Evolutionary conservation across 2,797 vertebrate genomes (phyloP), one percentile per base, ranked within the genome.

Genomic region (Mormyrops attenuatus): DNA sequence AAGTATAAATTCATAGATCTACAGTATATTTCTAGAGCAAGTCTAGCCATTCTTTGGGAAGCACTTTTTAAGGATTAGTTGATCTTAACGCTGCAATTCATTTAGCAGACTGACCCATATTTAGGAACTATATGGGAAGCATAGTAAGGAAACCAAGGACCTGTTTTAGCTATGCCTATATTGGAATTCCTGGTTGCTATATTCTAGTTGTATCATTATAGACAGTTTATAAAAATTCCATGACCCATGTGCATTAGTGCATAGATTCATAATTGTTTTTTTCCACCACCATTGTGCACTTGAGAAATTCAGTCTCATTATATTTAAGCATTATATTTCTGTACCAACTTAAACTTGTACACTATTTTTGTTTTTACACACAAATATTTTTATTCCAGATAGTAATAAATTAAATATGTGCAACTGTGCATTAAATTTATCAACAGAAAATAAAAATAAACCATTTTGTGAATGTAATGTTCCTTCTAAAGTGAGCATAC

Each of bases 391-490:
- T 85, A 85, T 87, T 87, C 50, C 17, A 34, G 9, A 52, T 34
- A 87, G 34, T 57, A 60, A 57, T 57, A 87, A 87, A 87, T 87
- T 20, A 57, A 60, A 87, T 66, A 57, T 87, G 30, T 57, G 6
- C 41, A 41, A 60, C 80, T 44, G 69, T 88, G 47, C 88, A 88
- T 80, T 85, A 85, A 77, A 63, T 89, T 60, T 89, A 80, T 85
- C 26, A 17, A 49, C 44, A 60, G 73, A 26, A 38, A 30, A 38
- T 89, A 47, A 80, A 55, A 41, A 57, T 60, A 41, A 26, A 86
- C 5, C 13, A 52, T 86, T 86, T 86, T 86, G 50, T 86, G 52
- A 86, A 86, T 52, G 85, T 55, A 34, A 87, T 30, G 41, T 88
- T 69, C 20, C 55, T 49, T 82, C 57, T 49, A 49, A 47, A 34